Conservation (phyloP, 2,113 vertebrate genomes). For the Rafetus swinhoei region DNA sequence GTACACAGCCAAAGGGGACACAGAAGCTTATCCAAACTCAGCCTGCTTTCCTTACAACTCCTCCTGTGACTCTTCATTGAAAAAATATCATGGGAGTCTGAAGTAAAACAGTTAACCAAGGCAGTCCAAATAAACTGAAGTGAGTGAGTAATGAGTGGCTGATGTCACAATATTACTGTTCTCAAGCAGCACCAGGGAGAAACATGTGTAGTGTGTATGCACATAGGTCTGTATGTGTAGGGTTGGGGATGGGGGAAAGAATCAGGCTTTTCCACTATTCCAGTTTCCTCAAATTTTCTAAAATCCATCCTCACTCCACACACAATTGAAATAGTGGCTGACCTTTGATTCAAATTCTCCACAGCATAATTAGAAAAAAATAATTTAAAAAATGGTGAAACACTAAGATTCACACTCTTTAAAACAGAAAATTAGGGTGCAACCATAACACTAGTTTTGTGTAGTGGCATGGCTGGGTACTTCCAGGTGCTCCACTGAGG, state of each 20-base stretch:
- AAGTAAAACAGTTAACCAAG: background rate
- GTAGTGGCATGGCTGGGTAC: background rate
- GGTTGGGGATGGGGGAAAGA: background rate
- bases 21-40: background rate
- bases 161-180: background rate
- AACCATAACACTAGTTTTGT: background rate
- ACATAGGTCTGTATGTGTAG: too few species aligned
- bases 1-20: too few species aligned
- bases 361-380: background rate
- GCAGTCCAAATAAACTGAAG: background rate
- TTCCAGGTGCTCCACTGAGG: background rate
- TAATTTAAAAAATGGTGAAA: background rate
- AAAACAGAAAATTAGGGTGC: background rate
- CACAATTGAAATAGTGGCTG: background rate
- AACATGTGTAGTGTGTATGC: background rate
- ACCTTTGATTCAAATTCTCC: background rate
- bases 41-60: background rate
- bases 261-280: background rate
- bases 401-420: background rate
- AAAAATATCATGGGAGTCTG: background rate
- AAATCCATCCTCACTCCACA: background rate
- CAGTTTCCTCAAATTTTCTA: background rate
- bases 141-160: background rate
- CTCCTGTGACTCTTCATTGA: background rate
- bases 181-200: background rate